These are phyloP conservation scores for Fundulus diaphanus DNA, from an alignment of 2,797 vertebrate species.

Conservation along the genomic window DNA sequence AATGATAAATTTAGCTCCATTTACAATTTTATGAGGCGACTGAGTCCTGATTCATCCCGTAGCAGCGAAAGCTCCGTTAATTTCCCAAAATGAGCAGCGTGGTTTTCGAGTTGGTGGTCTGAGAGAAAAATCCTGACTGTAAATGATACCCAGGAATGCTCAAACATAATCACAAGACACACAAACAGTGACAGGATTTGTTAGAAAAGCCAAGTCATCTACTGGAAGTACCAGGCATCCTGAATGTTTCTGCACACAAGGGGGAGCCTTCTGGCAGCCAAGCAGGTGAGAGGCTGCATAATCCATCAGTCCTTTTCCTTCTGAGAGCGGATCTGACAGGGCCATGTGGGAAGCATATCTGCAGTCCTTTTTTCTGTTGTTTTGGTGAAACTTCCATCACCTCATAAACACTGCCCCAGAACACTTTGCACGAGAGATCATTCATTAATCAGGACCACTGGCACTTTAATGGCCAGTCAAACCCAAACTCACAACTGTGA, in stretches of 20 bases:
- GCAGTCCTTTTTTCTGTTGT: constrained; percentile 36
- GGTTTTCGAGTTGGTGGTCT: background rate
- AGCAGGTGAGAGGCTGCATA: constrained; percentile 40
- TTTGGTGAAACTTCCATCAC: constrained; percentile 40
- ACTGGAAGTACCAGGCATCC: background rate
- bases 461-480: constrained; percentile 41
- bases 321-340: constrained; percentile 26
- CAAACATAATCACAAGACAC: constrained; percentile 9
- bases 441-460: constrained; percentile 49
- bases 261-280: constrained; percentile 66
- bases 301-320: constrained; percentile 18
- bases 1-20: constrained; percentile 3
- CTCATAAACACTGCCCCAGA: constrained; percentile 48
- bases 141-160: constrained; percentile 10
- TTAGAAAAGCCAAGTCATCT: constrained; percentile 7
- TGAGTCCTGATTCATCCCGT: constrained; percentile 16
- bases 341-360: constrained; percentile 40
- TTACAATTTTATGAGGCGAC: constrained; percentile 14
- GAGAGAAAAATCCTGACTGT: constrained; percentile 10
- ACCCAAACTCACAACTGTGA: constrained; percentile 30
- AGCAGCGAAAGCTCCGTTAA: background rate
- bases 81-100: constrained; percentile 20
- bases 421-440: constrained; percentile 30
- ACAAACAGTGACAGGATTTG: background rate
- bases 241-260: constrained; percentile 55